Percentiles rank a stretch among this genome's conserved stretches.
These are phyloP conservation scores for Heliothis peltigera DNA, from an alignment of 2,888 invertebrate species.

Conservation along the genomic window DNA sequence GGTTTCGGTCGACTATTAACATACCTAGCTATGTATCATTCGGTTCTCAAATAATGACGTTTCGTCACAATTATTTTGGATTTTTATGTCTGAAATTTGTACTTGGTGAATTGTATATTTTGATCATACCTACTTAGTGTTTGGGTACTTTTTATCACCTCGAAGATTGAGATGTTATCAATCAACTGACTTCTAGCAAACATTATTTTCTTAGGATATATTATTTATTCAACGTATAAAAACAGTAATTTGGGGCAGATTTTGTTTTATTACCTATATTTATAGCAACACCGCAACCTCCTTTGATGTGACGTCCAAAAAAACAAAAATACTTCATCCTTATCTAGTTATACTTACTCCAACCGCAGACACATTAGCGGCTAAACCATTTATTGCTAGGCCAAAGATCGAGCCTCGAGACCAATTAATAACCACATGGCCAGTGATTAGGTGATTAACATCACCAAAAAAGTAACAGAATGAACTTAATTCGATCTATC, in stretches of 20 bases:
- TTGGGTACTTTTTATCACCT: not conserved
- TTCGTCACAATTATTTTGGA: constrained; percentile 56
- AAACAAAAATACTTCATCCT: not conserved
- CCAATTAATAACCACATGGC: constrained; percentile 38
- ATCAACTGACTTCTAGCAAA: no score
- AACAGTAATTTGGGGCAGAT: no score
- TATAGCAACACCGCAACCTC: not conserved
- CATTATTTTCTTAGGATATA: no score
- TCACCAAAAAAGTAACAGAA: constrained; percentile 41
- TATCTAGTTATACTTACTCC: constrained; percentile 3
- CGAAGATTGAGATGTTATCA: not conserved
- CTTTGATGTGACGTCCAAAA: not conserved
- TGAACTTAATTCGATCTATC: constrained; percentile 55
- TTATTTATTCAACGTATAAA: no score
- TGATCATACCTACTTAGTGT: constrained; percentile 15
- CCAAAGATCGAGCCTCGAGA: constrained; percentile 38
- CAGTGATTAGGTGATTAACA: constrained; percentile 46
- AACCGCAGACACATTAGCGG: constrained; percentile 37
- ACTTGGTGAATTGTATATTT: constrained; percentile 22
- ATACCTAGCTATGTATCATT: constrained; percentile 85
- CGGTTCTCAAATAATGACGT: constrained; percentile 71
- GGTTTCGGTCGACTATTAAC: constrained; percentile 82
- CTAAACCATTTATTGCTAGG: constrained; percentile 25
- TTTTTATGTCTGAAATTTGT: constrained; percentile 22
- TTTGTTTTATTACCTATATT: not conserved